Evolutionary conservation across 1,140 invertebrate genomes (phyloP).

Genomic region (Polyergus mexicanus): DNA sequence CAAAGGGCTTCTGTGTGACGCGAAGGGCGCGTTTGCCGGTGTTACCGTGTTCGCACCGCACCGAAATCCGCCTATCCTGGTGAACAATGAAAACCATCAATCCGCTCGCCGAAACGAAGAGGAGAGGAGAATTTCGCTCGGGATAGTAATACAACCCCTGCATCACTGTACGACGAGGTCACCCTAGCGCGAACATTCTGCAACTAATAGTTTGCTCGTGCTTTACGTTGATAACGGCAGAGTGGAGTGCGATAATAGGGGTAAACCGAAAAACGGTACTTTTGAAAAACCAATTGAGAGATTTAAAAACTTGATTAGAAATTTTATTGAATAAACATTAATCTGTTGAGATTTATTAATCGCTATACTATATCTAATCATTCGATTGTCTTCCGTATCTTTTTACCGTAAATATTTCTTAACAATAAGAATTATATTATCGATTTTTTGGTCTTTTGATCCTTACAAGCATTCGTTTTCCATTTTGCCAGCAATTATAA

Average conservation of each 20-base stretch:
- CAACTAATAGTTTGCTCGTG: constrained; percentile 58
- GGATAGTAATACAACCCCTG: constrained; percentile 38
- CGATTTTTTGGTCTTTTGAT: constrained; percentile 11
- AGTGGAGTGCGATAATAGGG: constrained; percentile 36
- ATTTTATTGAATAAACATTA: background rate
- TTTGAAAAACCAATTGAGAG: background rate
- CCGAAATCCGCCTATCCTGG: constrained; percentile 74
- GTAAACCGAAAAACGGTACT: constrained; percentile 16
- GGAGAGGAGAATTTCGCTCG: constrained; percentile 64
- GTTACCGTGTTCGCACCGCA: constrained; percentile 66
- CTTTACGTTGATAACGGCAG: constrained; percentile 47
- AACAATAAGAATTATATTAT: background rate
- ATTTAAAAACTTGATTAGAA: background rate
- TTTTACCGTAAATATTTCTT: background rate
- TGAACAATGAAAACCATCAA: constrained; percentile 82
- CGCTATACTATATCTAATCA: background rate
- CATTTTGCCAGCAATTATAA: background rate
- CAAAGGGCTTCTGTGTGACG: constrained; percentile 74
- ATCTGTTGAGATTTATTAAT: background rate
- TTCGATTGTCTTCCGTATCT: background rate
- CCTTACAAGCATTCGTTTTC: background rate
- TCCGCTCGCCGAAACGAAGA: constrained; percentile 72
- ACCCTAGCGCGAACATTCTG: constrained; percentile 53
- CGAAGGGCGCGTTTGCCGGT: constrained; percentile 62
- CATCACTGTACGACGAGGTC: constrained; percentile 56